Percentiles rank a stretch among this genome's conserved stretches.
Conservation (phyloP, 1,140 invertebrate species). For the Galleria mellonella region DNA sequence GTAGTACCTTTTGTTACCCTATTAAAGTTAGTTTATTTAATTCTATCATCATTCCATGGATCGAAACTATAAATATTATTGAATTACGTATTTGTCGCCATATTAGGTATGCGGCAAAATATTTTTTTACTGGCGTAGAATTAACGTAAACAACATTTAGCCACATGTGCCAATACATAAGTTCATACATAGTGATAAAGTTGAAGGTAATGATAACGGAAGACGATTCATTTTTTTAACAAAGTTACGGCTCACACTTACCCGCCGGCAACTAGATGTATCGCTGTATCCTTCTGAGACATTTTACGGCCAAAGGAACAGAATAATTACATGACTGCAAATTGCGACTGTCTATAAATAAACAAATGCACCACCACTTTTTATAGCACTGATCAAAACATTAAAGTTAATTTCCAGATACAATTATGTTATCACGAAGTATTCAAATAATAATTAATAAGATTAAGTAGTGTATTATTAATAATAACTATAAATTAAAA, state of each 20-base stretch:
- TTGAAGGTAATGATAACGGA: conserved; percentile 13
- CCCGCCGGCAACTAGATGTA: conserved; percentile 92
- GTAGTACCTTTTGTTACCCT: no score
- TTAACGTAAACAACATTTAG: conserved; percentile 22
- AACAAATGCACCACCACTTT: conserved; percentile 60
- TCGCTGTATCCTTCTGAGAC: conserved; percentile 86
- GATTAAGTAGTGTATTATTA: background rate
- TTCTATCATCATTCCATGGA: no score
- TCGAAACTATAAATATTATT: no score
- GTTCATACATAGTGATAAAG: conserved; percentile 14
- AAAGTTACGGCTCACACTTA: conserved; percentile 66
- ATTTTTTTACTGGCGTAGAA: background rate
- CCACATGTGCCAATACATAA: conserved; percentile 23
- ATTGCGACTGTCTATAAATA: conserved; percentile 68
- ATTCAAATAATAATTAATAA: conserved; percentile 7
- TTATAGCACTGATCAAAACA: no score
- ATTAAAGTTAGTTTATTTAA: no score
- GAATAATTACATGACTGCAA: conserved; percentile 66
- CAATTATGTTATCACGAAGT: background rate
- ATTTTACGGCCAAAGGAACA: conserved; percentile 68
- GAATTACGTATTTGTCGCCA: no score
- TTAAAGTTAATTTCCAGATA: no score
- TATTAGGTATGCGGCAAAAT: no score
- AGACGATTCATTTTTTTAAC: no score
- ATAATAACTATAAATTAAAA: background rate